These are phyloP conservation scores for Pantherophis vulpinus DNA, from an alignment of 2,797 vertebrate genomes.

Conservation along the genomic window DNA sequence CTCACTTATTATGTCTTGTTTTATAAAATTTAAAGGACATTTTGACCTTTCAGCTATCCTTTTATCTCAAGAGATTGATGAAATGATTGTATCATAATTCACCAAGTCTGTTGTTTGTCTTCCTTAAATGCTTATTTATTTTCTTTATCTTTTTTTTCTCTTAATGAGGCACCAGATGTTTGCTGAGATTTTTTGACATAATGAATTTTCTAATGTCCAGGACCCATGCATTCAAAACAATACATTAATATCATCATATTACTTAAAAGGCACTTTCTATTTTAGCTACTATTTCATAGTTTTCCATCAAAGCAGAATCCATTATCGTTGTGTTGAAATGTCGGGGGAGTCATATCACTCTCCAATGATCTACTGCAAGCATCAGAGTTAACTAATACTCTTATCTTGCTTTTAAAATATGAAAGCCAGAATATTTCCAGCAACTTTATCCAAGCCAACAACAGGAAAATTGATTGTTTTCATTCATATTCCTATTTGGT, in stretches of 20 bases:
- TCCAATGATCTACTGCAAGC: not conserved
- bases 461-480: not conserved
- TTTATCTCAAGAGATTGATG: not conserved
- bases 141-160: constrained; percentile 16
- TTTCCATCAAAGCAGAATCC: not conserved
- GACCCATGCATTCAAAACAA: not conserved
- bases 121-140: constrained; percentile 23
- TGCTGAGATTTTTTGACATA: constrained; percentile 14
- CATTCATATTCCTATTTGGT: not conserved
- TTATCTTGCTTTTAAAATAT: not conserved
- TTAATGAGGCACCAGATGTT: constrained; percentile 27
- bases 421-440: not conserved
- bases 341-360: not conserved
- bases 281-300: not conserved
- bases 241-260: constrained; percentile 21
- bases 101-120: constrained; percentile 30
- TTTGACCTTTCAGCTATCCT: not conserved
- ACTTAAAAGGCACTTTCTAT: constrained; percentile 13
- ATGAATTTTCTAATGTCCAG: constrained; percentile 13
- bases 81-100: constrained; percentile 29
- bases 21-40: constrained; percentile 12
- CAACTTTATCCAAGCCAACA: not conserved
- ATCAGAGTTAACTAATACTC: not conserved
- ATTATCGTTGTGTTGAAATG: not conserved
- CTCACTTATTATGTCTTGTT: not conserved